These are phyloP conservation scores for Champsocephalus gunnari DNA, from an alignment of 2,797 vertebrate genomes.

Conservation along the genomic window DNA sequence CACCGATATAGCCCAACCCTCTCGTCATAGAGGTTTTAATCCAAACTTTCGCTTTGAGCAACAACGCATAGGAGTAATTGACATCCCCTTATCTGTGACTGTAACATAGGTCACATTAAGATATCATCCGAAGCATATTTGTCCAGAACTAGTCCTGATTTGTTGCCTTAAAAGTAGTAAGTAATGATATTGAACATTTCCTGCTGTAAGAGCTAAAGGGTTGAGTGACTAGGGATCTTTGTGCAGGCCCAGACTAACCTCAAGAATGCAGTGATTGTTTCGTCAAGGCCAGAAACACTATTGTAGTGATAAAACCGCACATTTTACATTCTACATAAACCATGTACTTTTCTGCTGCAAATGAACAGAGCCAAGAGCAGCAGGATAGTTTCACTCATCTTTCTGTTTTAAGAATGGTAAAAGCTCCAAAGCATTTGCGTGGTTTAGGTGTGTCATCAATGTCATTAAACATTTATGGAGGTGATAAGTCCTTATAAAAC, in stretches of 20 bases:
- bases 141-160: not conserved
- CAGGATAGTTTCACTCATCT: not conserved
- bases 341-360: conserved; percentile 26
- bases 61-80: not conserved
- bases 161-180: not conserved
- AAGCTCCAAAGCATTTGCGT: not conserved
- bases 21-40: conserved; percentile 23
- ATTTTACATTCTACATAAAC: conserved; percentile 30
- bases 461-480: not conserved
- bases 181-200: conserved; percentile 34
- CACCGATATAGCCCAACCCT: conserved; percentile 22
- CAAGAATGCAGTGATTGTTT: conserved; percentile 62
- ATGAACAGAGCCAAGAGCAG: conserved; percentile 18
- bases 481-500: not conserved
- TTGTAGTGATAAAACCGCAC: conserved; percentile 40
- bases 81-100: not conserved
- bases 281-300: conserved; percentile 39
- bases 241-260: conserved; percentile 45
- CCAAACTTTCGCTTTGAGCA: not conserved
- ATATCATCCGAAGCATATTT: not conserved
- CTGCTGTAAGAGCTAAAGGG: conserved; percentile 23
- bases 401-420: conserved; percentile 8
- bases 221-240: conserved; percentile 44
- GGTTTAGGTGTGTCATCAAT: not conserved
- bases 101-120: not conserved